phyloP scores from a whole-genome alignment of 2,888 invertebrate genomes.

The Drosophila macrothrix region DNA sequence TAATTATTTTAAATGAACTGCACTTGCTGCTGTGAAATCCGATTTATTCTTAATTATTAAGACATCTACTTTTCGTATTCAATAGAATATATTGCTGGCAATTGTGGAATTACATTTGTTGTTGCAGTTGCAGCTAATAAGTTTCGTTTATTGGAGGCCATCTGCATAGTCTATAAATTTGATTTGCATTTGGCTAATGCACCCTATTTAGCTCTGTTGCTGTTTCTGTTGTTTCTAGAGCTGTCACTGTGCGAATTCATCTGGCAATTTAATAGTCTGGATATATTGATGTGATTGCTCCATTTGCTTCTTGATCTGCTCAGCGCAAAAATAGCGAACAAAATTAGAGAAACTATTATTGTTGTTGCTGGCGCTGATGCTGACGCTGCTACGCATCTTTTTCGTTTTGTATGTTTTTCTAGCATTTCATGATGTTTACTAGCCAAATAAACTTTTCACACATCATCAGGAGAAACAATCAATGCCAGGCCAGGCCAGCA shows the following conservation, averaged over 20 bases:
- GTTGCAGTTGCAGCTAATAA: constrained; percentile 8
- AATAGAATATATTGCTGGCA: neutral
- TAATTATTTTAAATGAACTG: neutral
- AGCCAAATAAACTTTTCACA: constrained; percentile 78
- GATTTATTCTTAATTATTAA: neutral
- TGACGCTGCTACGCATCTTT: constrained; percentile 14
- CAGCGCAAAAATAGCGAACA: neutral
- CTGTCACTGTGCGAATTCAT: constrained; percentile 27
- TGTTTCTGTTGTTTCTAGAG: neutral
- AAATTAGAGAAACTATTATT: constrained; percentile 7
- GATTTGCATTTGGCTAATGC: constrained; percentile 52
- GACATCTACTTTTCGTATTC: neutral
- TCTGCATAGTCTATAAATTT: constrained; percentile 37
- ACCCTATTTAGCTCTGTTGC: constrained; percentile 26
- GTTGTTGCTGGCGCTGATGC: constrained; percentile 12
- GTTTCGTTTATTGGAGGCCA: constrained; percentile 7
- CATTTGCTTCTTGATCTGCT: constrained; percentile 26
- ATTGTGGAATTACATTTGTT: neutral
- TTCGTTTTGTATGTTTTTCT: constrained; percentile 63
- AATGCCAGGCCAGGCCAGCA: constrained; percentile 63
- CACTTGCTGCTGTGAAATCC: neutral
- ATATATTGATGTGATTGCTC: constrained; percentile 44
- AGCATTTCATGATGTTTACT: constrained; percentile 76
- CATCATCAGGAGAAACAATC: constrained; percentile 73
- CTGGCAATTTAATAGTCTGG: constrained; percentile 41